These are phyloP conservation scores for Meda fulgida DNA, from an alignment of 2,797 vertebrate species.

Conservation along the genomic window DNA sequence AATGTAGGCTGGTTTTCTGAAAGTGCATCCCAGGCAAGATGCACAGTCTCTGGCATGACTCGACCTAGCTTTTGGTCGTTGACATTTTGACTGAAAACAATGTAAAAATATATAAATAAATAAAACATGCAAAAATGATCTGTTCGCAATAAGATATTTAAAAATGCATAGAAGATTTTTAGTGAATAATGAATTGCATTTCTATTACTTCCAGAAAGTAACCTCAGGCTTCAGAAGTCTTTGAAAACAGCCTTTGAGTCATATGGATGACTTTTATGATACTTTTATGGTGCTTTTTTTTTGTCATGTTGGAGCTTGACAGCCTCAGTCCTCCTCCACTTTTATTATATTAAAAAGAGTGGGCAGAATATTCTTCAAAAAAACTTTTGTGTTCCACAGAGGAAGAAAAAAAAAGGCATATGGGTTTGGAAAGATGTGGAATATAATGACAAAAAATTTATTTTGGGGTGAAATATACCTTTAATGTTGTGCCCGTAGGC, in stretches of 20 bases:
- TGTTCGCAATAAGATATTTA: background rate
- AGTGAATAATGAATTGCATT: background rate
- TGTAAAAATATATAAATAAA: background rate
- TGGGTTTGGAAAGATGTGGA: slow-evolving; percentile 1
- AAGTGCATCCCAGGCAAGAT: no score
- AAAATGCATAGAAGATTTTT: background rate
- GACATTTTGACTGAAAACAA: background rate
- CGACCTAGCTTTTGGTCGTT: no score
- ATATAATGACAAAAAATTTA: background rate
- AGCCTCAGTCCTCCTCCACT: slow-evolving; percentile 18
- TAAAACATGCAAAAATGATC: background rate
- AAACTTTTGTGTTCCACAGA: background rate
- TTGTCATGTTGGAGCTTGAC: slow-evolving; percentile 20
- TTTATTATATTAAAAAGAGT: slow-evolving; percentile 21
- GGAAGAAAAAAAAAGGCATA: background rate
- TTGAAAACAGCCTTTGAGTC: background rate
- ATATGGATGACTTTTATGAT: slow-evolving; percentile 6
- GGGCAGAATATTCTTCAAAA: slow-evolving; percentile 23
- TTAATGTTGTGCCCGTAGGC: background rate
- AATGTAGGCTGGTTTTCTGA: no score
- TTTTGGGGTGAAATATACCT: background rate
- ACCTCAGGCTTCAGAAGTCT: no score
- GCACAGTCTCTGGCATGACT: no score
- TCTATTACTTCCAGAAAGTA: background rate
- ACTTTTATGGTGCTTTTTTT: background rate